Evolutionary conservation across 2,113 vertebrate genomes (phyloP), one percentile per base, ranked within the genome.

Genomic region (Tricholaema leucomelas): DNA sequence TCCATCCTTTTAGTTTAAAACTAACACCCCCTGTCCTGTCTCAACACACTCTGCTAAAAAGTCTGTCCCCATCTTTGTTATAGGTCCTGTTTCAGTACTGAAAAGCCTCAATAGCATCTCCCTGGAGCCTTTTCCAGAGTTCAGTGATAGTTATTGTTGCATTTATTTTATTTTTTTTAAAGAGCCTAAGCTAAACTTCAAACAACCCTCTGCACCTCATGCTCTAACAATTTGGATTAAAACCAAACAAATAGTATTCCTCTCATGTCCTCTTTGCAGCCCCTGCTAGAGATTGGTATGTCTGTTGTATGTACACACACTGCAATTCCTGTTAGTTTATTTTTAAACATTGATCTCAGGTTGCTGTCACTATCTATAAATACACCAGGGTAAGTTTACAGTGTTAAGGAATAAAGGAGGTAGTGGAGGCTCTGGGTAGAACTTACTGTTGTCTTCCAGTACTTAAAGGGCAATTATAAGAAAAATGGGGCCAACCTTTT

Each of bases 321-420:
- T 76, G 70, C 55, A 44, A 8, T 65, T 88, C 46, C 38, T 40
- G 0, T 61, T 59, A 81, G 63, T 87, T 82, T 95, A 88, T 95
- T 95, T 95, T 92, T 88, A 88, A 91, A 28, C 55, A 36, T 33
- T 55, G 50, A 58, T 69, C 44, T 95, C 66, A 33, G 55, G 19
- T 81, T 90, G 65, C 87, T 81, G 1, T 54, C 7, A 0, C 10
- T 48, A n/a, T n/a, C 24, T 79, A 69, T 85, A 90, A 94, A 87
- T 58, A 76, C 9, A 82, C 36, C 27, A 12, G 65, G 42, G 5
- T 61, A 33, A 40, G 11, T 78, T 91, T 75, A 60, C 36, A 70
- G 54, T 58, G 30, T 63, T 75, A 13, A 71, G 44, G 21, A 72
- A 44, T 55, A 80, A 69, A 54, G 50, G 40, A 48, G 16, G 54